Conservation (phyloP, 2,113 vertebrate genomes). For the Rhodinocichla rosea region DNA sequence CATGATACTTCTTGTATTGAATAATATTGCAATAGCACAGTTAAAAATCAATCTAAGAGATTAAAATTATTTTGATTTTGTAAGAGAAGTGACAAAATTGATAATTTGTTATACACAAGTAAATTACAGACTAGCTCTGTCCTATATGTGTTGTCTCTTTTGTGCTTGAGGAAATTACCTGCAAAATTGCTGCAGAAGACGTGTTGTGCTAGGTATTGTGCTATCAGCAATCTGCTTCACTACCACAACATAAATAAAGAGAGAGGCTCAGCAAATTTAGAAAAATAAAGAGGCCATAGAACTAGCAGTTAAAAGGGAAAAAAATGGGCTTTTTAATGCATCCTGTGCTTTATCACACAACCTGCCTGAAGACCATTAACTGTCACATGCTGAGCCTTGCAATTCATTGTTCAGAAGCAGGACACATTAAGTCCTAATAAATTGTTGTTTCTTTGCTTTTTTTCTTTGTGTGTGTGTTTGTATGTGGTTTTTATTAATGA, state of each 20-base stretch:
- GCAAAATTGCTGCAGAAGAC: conserved; percentile 34
- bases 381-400: background rate
- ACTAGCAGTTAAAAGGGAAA: background rate
- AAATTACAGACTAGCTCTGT: conserved; percentile 25
- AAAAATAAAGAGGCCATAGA: background rate
- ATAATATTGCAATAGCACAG: conserved; percentile 22
- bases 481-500: background rate
- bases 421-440: background rate
- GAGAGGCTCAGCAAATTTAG: conserved; percentile 36
- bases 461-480: background rate
- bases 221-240: conserved; percentile 35
- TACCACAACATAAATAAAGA: conserved; percentile 49
- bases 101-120: conserved; percentile 42
- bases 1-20: conserved; percentile 55
- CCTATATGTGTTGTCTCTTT: conserved; percentile 12
- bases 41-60: conserved; percentile 62
- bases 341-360: background rate
- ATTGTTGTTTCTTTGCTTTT: background rate
- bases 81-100: conserved; percentile 42
- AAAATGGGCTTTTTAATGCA: background rate
- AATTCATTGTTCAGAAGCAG: background rate
- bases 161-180: conserved; percentile 51
- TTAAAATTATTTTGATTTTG: conserved; percentile 60
- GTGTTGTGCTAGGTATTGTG: background rate
- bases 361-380: background rate